phyloP scores from a whole-genome alignment of 1,140 invertebrate species.

The Batillaria attramentaria region DNA sequence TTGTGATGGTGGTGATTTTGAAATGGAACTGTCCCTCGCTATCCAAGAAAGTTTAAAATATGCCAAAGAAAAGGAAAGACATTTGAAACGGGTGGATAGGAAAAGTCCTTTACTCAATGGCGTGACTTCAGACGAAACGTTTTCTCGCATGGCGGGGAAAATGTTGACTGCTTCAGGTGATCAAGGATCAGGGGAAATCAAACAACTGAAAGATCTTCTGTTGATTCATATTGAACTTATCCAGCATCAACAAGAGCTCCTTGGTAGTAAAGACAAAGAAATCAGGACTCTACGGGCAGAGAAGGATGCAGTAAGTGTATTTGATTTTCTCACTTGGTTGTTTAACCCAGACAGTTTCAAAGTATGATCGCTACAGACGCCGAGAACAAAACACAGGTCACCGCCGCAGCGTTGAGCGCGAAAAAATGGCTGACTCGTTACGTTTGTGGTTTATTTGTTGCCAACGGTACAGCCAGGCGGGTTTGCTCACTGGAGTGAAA shows the following conservation, averaged over 20 bases:
- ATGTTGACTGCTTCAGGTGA: constrained; percentile 21
- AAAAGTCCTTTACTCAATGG: constrained; percentile 11
- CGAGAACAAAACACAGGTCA: no score
- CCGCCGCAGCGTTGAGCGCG: not conserved
- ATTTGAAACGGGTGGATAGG: constrained; percentile 30
- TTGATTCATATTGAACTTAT: constrained; percentile 56
- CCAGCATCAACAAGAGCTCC: constrained; percentile 56
- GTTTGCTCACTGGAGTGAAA: not conserved
- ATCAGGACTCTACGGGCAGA: constrained; percentile 46
- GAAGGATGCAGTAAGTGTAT: constrained; percentile 49
- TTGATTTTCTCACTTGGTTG: not conserved
- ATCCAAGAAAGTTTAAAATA: constrained; percentile 61
- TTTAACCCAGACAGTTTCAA: not conserved
- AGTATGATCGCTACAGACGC: no score
- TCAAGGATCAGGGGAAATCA: constrained; percentile 34
- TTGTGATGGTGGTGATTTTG: constrained; percentile 51
- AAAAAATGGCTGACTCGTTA: constrained; percentile 21
- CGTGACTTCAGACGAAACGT: constrained; percentile 1
- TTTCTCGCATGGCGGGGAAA: constrained; percentile 30
- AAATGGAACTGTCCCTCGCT: constrained; percentile 57
- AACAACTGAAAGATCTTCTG: constrained; percentile 55
- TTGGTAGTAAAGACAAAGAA: constrained; percentile 54
- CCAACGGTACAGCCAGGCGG: not conserved
- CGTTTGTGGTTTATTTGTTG: not conserved
- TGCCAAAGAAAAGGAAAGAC: constrained; percentile 46